phyloP scores from a whole-genome alignment of 2,113 vertebrate species.

The Colossoma macropomum region DNA sequence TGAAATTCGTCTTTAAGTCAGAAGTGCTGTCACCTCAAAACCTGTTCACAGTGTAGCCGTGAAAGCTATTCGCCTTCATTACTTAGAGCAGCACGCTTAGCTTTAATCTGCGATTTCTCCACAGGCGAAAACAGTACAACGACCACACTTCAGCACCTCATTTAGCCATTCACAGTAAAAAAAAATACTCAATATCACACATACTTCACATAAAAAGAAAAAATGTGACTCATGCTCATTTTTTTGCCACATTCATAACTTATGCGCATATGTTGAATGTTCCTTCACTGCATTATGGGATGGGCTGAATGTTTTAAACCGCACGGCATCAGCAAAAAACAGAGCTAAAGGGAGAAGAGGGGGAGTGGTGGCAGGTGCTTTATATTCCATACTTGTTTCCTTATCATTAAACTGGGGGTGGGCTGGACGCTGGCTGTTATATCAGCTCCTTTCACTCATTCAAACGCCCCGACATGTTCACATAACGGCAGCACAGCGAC shows the following conservation, averaged over 20 bases:
- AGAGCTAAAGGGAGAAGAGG: neutral
- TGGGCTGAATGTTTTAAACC: neutral
- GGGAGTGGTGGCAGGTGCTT: conserved; percentile 12
- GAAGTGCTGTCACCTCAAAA: no score
- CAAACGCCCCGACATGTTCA: neutral
- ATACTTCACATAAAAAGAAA: no score
- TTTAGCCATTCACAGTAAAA: no score
- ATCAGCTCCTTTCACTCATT: neutral
- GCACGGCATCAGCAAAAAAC: neutral
- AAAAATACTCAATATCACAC: neutral
- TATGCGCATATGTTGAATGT: conserved; percentile 35
- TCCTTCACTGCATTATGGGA: conserved; percentile 16
- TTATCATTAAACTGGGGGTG: neutral
- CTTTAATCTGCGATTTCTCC: no score
- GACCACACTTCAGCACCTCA: no score
- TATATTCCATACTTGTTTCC: conserved; percentile 6
- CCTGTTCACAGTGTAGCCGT: no score
- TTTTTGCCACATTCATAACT: neutral
- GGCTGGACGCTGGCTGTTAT: no score
- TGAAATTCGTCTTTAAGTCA: no score
- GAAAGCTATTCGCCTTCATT: no score
- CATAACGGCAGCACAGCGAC: no score
- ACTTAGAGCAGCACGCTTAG: no score
- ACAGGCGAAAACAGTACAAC: no score
- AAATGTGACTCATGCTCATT: neutral